These are phyloP conservation scores for Cenopis cana DNA, from an alignment of 2,888 invertebrate species.

Conservation along the genomic window DNA sequence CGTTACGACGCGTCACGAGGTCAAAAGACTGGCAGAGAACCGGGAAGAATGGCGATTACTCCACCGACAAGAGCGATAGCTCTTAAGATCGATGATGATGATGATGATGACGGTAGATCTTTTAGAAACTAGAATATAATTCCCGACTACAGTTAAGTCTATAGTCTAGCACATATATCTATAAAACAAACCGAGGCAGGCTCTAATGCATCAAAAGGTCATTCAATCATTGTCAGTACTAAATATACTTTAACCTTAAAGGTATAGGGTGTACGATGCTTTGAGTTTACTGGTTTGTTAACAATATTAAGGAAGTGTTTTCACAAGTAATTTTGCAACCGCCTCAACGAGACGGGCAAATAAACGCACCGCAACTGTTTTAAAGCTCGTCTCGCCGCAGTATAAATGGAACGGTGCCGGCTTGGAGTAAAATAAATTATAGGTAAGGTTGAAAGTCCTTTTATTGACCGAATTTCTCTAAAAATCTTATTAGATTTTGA, in stretches of 20 bases:
- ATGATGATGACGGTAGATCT: too few relatives aligned
- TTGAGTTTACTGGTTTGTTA: neutral
- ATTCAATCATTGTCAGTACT: neutral
- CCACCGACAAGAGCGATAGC: too few relatives aligned
- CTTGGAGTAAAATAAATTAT: slow-evolving; percentile 20
- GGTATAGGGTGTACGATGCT: neutral
- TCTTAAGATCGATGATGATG: too few relatives aligned
- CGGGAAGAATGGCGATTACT: too few relatives aligned
- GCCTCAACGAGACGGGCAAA: slow-evolving; percentile 40
- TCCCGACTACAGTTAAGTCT: neutral
- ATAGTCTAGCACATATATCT: neutral
- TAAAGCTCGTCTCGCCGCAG: slow-evolving; percentile 24
- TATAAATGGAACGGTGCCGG: slow-evolving; percentile 22
- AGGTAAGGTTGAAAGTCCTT: neutral
- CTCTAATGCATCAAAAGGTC: neutral
- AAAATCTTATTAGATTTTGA: too few relatives aligned
- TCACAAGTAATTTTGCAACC: slow-evolving; percentile 40
- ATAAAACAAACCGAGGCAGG: neutral
- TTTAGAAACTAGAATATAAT: neutral
- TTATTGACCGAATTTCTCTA: neutral
- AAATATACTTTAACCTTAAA: neutral
- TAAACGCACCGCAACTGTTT: slow-evolving; percentile 37
- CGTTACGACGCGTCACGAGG: too few relatives aligned
- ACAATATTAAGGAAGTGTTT: slow-evolving; percentile 39
- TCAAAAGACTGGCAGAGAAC: too few relatives aligned